These are phyloP conservation scores for Julus scanicus DNA, from an alignment of 2,888 invertebrate genomes.

Conservation along the genomic window DNA sequence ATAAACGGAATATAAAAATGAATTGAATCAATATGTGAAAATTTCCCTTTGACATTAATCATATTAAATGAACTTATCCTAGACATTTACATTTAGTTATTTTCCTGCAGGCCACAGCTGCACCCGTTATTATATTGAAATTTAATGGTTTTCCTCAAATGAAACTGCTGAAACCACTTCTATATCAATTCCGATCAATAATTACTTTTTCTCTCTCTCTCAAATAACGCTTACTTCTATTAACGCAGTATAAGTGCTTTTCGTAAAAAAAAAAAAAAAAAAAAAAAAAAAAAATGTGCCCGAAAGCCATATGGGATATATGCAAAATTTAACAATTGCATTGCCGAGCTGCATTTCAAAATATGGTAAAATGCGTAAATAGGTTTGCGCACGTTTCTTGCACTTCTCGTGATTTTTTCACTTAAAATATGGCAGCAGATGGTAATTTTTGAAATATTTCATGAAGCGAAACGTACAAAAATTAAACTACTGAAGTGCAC, in stretches of 20 bases:
- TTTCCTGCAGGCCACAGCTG: constrained; percentile 36
- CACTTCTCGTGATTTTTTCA: neutral
- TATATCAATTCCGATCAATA: constrained; percentile 39
- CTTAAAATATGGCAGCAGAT: neutral
- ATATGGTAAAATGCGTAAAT: neutral
- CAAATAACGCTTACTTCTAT: neutral
- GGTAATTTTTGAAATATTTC: neutral
- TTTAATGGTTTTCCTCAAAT: constrained; percentile 36
- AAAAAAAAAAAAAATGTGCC: neutral
- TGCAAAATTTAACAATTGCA: neutral
- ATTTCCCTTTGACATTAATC: constrained; percentile 17
- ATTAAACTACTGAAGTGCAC: too few species aligned
- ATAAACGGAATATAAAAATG: neutral
- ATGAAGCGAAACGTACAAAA: too few species aligned
- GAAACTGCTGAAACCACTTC: constrained; percentile 24
- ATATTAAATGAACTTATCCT: constrained; percentile 32
- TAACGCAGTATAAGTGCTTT: neutral
- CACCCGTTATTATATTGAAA: constrained; percentile 36
- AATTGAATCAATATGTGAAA: constrained; percentile 5
- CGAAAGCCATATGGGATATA: neutral
- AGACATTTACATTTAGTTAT: constrained; percentile 42
- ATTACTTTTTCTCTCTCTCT: neutral
- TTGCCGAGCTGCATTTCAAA: neutral
- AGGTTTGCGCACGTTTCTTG: neutral
- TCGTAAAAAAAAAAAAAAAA: neutral